These are phyloP conservation scores for Anoplophora glabripennis DNA, from an alignment of 1,140 invertebrate species.

Conservation along the genomic window DNA sequence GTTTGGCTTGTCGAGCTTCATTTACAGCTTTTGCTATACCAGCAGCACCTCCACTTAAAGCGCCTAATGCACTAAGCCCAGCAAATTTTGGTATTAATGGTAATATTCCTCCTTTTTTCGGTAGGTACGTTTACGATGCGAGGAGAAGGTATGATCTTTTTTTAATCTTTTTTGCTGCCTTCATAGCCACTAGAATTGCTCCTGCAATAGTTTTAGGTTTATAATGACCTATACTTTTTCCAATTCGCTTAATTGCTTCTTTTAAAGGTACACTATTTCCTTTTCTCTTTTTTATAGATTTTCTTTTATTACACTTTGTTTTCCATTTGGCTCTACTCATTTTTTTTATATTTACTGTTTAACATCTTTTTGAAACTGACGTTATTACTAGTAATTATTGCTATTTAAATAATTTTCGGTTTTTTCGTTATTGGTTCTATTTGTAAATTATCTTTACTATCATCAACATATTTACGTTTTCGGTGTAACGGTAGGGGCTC, in stretches of 20 bases:
- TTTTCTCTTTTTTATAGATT: background rate
- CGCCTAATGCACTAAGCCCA: constrained; percentile 42
- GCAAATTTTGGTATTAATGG: constrained; percentile 46
- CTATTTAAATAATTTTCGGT: background rate
- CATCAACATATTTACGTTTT: too few relatives aligned
- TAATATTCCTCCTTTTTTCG: constrained; percentile 45
- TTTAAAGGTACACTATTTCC: background rate
- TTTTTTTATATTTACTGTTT: background rate
- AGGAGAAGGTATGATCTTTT: constrained; percentile 29
- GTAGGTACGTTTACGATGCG: constrained; percentile 42
- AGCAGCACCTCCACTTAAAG: constrained; percentile 38
- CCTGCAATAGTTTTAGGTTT: too few relatives aligned
- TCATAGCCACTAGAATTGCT: constrained; percentile 13
- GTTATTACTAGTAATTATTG: background rate
- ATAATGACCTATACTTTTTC: background rate
- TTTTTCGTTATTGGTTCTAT: too few relatives aligned
- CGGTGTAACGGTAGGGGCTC: too few relatives aligned
- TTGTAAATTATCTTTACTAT: background rate
- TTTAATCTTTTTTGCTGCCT: constrained; percentile 16
- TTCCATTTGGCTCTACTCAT: background rate
- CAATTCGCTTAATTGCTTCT: constrained; percentile 10
- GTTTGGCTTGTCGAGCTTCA: constrained; percentile 36
- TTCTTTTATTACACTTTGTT: constrained; percentile 4
- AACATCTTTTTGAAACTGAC: background rate
- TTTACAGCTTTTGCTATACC: constrained; percentile 43